A percentile compares a stretch with the other conserved stretches of the same genome.
These are phyloP conservation scores for Psilanteris sp. DNA, from an alignment of 1,140 invertebrate species.

Conservation along the genomic window DNA sequence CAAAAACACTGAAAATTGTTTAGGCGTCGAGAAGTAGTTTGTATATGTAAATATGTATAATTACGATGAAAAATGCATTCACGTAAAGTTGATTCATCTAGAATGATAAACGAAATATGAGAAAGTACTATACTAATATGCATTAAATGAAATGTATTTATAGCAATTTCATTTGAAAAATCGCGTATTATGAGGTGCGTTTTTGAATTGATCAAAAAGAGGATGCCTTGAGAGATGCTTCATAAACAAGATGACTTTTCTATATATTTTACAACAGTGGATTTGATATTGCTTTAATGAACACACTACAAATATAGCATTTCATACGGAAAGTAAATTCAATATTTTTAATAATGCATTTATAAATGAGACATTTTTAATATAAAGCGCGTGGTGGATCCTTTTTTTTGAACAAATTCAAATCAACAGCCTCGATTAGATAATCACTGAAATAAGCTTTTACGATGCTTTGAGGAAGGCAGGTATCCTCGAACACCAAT, in stretches of 20 bases:
- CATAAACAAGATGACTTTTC: neutral
- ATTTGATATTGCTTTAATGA: neutral
- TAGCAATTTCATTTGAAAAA: slow-evolving; percentile 23
- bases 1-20: neutral
- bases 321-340: slow-evolving; percentile 5
- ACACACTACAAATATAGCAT: slow-evolving; percentile 16
- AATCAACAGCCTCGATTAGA: slow-evolving; percentile 30
- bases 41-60: slow-evolving; percentile 53
- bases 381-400: no score
- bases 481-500: slow-evolving; percentile 52
- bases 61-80: slow-evolving; percentile 24
- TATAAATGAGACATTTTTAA: no score
- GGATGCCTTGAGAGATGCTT: slow-evolving; percentile 1
- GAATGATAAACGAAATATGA: slow-evolving; percentile 31
- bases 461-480: slow-evolving; percentile 26
- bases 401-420: slow-evolving; percentile 32
- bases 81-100: slow-evolving; percentile 34
- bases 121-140: slow-evolving; percentile 45
- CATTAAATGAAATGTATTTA: slow-evolving; percentile 45
- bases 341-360: slow-evolving; percentile 41
- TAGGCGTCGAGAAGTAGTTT: slow-evolving; percentile 18
- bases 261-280: neutral
- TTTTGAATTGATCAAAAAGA: slow-evolving; percentile 39
- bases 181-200: slow-evolving; percentile 3
- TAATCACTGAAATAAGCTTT: slow-evolving; percentile 41